Conservation (phyloP, 2,888 invertebrate genomes). For the Unio delphinus region DNA sequence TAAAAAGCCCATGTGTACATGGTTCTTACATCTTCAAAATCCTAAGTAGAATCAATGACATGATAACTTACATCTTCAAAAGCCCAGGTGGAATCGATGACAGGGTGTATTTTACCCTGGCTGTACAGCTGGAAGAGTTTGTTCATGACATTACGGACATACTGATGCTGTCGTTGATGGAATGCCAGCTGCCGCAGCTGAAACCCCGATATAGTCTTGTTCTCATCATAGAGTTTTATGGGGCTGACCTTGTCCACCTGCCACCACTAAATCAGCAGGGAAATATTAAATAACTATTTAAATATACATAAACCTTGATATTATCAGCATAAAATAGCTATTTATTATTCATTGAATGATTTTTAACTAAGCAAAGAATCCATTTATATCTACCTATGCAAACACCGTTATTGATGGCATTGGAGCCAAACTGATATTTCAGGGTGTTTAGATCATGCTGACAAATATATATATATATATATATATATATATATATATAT, state of each 20-base stretch:
- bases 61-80: constrained; percentile 82
- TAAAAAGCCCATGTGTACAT: neutral
- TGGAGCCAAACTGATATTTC: too few relatives aligned
- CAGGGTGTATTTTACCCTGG: constrained; percentile 85
- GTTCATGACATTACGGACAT: constrained; percentile 81
- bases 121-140: constrained; percentile 84
- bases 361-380: too few relatives aligned
- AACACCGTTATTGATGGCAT: too few relatives aligned
- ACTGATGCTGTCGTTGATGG: constrained; percentile 76
- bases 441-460: too few relatives aligned
- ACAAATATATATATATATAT: too few relatives aligned
- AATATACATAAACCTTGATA: too few relatives aligned
- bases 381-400: too few relatives aligned
- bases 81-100: constrained; percentile 89
- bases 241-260: constrained; percentile 92
- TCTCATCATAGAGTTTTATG: constrained; percentile 90
- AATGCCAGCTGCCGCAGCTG: constrained; percentile 88
- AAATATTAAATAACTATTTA: too few relatives aligned
- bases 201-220: constrained; percentile 86
- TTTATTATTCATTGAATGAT: too few relatives aligned
- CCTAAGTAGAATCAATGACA: neutral
- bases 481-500: too few relatives aligned
- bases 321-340: too few relatives aligned
- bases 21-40: neutral
- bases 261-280: constrained; percentile 79